A percentile compares a stretch with the other conserved stretches of the same genome.
Evolutionary conservation across 1,140 invertebrate genomes (phyloP).

Genomic region (Tetragonula clypearis): DNA sequence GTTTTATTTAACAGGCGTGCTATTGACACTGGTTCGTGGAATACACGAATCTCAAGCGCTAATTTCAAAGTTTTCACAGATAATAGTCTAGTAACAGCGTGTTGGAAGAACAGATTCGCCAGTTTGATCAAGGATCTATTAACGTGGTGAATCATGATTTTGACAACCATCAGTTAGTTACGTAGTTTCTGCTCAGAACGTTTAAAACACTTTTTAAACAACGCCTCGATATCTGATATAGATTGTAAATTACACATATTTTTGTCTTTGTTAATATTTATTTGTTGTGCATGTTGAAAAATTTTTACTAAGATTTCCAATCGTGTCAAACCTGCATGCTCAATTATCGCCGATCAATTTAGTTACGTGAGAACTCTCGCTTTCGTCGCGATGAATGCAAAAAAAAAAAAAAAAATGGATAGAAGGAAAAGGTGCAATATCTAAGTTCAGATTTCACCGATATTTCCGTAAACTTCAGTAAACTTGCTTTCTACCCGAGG

Average conservation of each 20-base stretch:
- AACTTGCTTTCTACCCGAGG: constrained; percentile 2
- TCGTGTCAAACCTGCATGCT: background rate
- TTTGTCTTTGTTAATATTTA: background rate
- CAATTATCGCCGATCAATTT: background rate
- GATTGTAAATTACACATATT: background rate
- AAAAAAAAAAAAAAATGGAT: background rate
- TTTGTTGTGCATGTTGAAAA: background rate
- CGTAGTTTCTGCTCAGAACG: background rate
- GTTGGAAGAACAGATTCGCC: background rate
- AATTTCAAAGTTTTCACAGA: background rate
- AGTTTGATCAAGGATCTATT: background rate
- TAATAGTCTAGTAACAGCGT: background rate
- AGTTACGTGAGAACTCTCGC: background rate
- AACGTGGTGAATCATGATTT: background rate
- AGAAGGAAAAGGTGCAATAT: background rate
- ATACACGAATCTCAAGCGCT: background rate
- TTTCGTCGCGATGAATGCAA: background rate
- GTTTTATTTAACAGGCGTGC: background rate
- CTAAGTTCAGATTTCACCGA: background rate
- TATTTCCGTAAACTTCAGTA: background rate
- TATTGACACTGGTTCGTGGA: background rate
- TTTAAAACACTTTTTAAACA: background rate
- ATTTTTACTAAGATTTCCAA: background rate
- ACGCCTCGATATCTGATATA: background rate
- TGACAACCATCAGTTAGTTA: background rate